Conservation (phyloP, 2,113 vertebrate species). For the Prolemur simus region DNA sequence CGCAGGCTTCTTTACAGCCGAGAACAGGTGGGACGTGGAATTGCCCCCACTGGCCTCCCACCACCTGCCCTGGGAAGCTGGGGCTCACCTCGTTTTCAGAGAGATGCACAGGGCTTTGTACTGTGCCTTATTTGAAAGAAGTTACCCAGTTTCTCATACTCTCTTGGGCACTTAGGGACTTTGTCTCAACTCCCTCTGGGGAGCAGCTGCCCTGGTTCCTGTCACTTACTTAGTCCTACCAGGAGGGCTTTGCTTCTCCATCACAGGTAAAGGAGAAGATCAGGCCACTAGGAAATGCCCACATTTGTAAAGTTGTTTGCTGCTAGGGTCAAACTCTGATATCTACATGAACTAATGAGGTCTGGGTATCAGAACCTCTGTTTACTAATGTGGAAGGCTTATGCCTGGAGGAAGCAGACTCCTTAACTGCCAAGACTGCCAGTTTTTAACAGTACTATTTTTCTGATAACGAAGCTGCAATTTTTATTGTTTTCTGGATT, state of each 20-base stretch:
- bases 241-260: fast-evolving
- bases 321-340: not conserved
- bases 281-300: not conserved
- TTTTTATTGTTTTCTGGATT: not conserved
- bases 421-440: not conserved
- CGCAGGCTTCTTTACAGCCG: not conserved
- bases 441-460: not conserved
- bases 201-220: not conserved
- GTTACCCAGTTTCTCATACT: constrained; percentile 38
- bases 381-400: not conserved
- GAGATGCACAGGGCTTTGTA: not conserved
- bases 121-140: not conserved
- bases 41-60: not conserved
- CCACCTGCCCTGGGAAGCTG: not conserved
- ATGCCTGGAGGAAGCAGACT: not conserved
- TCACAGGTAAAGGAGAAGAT: not conserved
- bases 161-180: not conserved
- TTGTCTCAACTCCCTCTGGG: not conserved
- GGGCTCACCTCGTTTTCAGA: not conserved
- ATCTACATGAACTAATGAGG: not conserved
- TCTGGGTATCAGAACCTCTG: not conserved
- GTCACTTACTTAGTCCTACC: not conserved
- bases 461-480: not conserved
- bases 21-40: not conserved
- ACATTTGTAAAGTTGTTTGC: not conserved